A percentile compares a stretch with the other conserved stretches of the same genome.
Conservation (phyloP, 2,113 vertebrate genomes). For the Deroptyus accipitrinus region DNA sequence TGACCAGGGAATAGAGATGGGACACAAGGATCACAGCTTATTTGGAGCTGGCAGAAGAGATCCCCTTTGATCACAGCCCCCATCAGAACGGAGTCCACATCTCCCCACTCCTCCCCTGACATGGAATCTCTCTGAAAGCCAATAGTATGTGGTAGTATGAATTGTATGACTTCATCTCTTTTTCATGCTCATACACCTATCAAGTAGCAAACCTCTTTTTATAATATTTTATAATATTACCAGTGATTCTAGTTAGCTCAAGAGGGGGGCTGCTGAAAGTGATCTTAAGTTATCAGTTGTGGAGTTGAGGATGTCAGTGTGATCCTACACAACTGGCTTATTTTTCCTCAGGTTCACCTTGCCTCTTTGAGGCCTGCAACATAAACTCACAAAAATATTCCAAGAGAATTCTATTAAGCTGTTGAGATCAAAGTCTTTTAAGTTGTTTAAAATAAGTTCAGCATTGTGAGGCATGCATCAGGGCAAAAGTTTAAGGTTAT, state of each 20-base stretch:
- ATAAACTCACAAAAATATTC: constrained; percentile 28
- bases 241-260: constrained; percentile 29
- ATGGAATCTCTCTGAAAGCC: neutral
- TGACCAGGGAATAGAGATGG: neutral
- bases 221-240: neutral
- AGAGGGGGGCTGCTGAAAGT: neutral
- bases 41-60: neutral
- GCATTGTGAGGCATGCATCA: neutral
- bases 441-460: constrained; percentile 19
- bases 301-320: neutral
- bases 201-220: neutral
- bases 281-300: constrained; percentile 24
- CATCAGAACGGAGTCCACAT: accelerated
- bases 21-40: neutral
- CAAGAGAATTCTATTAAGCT: neutral
- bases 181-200: neutral
- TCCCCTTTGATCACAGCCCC: neutral
- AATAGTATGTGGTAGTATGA: neutral
- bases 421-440: constrained; percentile 14
- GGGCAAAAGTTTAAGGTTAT: neutral
- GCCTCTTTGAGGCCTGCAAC: constrained; percentile 2
- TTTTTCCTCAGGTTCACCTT: neutral
- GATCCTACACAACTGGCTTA: neutral
- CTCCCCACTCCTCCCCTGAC: neutral
- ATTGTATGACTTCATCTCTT: neutral